Base-by-base conservation (phyloP, 1,140 invertebrate genomes). In the Leguminivora glycinivorella region DNA sequence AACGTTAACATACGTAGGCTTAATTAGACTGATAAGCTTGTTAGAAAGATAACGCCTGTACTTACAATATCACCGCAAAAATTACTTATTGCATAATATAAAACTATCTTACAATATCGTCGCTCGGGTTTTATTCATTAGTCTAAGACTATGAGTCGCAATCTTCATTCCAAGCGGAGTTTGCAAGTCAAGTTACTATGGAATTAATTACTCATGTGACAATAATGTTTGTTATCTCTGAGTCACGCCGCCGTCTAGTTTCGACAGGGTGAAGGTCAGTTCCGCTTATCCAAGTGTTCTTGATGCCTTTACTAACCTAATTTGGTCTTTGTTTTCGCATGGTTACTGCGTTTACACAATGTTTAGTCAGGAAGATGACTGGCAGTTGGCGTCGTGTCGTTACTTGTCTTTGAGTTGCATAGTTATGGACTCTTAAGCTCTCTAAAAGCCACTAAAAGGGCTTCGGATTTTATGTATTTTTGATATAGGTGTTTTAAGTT, bases 181-280 rank as follows among this genome's bases (percentile, higher is more conserved):
- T 31, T 63, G 58, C 58, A 63, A 63, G 58, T 63, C 58, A 63
- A 63, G 58, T 17, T 63, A 63, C 47, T 52, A 52, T 63, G 9
- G 58, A 29, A 29, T 29, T 63, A 63, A 63, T 63, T 63, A 63
- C 25, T 34, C 58, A 63, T 63, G 58, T 34, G 58, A 34, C 58
- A 63, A 63, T 63, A 63, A 63, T 17, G 58, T 63, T 63, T 29
- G 58, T 63, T 63, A 63, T 63, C 58, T 63, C n/a, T 63, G 58
- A 29, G 25, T 63, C 58, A 63, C 58, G 58, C 26, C 58, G 58
- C 26, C 25, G 58, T 29, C 58, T 29, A 26, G 58, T 34, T 63
- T 63, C 47, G 58, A 24, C 29, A 2, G 58, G 58, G 25, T 63
- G 58, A 63, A 63, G 58, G 58, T 63, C 58, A 29, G 14, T 31